Conservation (phyloP, 2,797 vertebrate genomes). For the Anabas testudineus region DNA sequence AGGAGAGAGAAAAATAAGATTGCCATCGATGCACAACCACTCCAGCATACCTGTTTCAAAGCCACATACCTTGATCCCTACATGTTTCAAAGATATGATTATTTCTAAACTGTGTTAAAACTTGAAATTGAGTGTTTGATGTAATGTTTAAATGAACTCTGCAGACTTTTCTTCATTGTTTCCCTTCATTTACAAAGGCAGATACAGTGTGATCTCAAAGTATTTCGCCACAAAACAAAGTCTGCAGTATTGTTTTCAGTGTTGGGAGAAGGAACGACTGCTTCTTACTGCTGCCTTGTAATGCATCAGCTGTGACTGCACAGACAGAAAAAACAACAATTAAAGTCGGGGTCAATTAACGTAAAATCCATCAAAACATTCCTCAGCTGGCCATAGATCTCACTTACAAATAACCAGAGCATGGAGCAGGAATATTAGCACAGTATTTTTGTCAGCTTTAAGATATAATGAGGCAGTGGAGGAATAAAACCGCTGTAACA, state of each 20-base stretch:
- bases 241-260: slow-evolving; percentile 17
- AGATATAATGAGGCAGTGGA: slow-evolving; percentile 54
- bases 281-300: slow-evolving; percentile 11
- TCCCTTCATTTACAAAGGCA: slow-evolving; percentile 6
- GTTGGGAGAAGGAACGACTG: not conserved
- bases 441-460: slow-evolving; percentile 49
- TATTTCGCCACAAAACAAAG: slow-evolving; percentile 15
- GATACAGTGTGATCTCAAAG: not conserved
- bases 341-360: not conserved
- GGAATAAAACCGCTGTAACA: slow-evolving; percentile 49
- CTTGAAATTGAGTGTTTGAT: slow-evolving; percentile 64
- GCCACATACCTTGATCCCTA: slow-evolving; percentile 44
- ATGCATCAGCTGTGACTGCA: slow-evolving; percentile 17
- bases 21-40: slow-evolving; percentile 56
- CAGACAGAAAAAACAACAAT: slow-evolving; percentile 29
- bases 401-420: slow-evolving; percentile 29
- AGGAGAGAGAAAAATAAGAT: slow-evolving; percentile 42
- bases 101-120: slow-evolving; percentile 44
- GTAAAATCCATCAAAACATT: slow-evolving; percentile 25
- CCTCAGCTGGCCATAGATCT: slow-evolving; percentile 15
- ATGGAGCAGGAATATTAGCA: slow-evolving; percentile 3
- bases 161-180: slow-evolving; percentile 34
- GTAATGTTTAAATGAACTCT: slow-evolving; percentile 46
- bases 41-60: slow-evolving; percentile 52
- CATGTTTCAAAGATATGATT: slow-evolving; percentile 44